Conservation (phyloP, 2,888 invertebrate genomes). For the Fissipunctia ypsillon region DNA sequence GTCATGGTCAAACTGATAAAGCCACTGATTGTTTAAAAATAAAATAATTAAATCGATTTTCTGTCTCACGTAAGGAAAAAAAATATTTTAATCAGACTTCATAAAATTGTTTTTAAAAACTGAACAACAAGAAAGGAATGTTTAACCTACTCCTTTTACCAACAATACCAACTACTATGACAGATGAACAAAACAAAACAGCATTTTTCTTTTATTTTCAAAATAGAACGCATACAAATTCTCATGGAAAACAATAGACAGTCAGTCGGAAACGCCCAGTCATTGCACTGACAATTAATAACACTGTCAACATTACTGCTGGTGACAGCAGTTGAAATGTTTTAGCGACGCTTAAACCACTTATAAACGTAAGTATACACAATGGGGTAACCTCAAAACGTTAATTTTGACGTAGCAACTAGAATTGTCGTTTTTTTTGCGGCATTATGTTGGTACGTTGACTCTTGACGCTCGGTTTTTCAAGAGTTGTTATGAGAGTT, state of each 20-base stretch:
- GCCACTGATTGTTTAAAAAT: neutral
- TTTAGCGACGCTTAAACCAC: constrained; percentile 48
- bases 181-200: neutral
- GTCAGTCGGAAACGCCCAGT: constrained; percentile 45
- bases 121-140: neutral
- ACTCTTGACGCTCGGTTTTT: constrained; percentile 38
- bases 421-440: constrained; percentile 32
- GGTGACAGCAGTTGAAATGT: constrained; percentile 60
- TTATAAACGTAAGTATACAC: constrained; percentile 47
- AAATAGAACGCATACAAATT: constrained; percentile 39
- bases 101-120: neutral
- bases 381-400: constrained; percentile 49
- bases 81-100: neutral
- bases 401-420: constrained; percentile 53
- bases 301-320: constrained; percentile 58
- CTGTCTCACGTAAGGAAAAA: neutral
- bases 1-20: constrained; percentile 3
- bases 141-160: too few species aligned
- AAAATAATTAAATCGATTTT: neutral
- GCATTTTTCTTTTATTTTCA: neutral
- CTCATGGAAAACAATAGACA: constrained; percentile 48
- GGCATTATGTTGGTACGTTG: constrained; percentile 21
- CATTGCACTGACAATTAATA: constrained; percentile 66
- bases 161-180: neutral
- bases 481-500: constrained; percentile 6